Evolutionary conservation across 2,797 vertebrate genomes (phyloP), one percentile per base, ranked within the genome.

Genomic region (Pelodytes ibericus): DNA sequence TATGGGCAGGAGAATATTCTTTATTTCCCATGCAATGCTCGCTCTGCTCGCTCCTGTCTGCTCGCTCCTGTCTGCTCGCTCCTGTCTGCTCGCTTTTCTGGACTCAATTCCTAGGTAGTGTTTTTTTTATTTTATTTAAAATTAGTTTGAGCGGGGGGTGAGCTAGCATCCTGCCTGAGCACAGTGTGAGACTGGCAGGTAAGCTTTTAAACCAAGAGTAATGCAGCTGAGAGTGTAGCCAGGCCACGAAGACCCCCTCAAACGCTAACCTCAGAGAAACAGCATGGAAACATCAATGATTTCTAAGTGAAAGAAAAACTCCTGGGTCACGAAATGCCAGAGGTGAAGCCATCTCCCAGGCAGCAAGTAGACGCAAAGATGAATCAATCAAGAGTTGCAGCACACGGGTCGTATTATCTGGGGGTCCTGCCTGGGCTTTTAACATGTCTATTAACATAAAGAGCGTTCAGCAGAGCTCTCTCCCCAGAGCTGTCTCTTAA

Each of bases 321-420:
- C 31, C 58, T 61, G 29, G 58, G 58, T 61, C 58, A 61, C 2
- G 16, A 61, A 61, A 61, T 61, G 58, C 31, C 58, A 61, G 58
- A 20, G 58, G 58, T 60, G 58, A 61, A 10, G 29, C 27, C 58
- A 61, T 61, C 58, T 61, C 58, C 58, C 26, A 7, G 58, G 58
- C 58, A 31, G 58, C 58, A 4, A 29, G 56, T 2, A 10, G 24
- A 29, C 56, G 16, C 58, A 9, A 31, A 30, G 58, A 61, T 31
- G 4, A 61, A 61, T 61, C 58, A 61, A 61, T 61, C 27, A 61
- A 20, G 58, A 31, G 26, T 15, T 61, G 7, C 5, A 30, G 27
- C 9, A 61, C 26, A 61, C 31, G 58, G n/a, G 27, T 20, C 26
- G 13, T 58, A 27, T 27, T 26, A 58, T 27, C 24, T 53, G 49